Base-by-base conservation (phyloP, 2,113 vertebrate species). In the Stegastes partitus region DNA sequence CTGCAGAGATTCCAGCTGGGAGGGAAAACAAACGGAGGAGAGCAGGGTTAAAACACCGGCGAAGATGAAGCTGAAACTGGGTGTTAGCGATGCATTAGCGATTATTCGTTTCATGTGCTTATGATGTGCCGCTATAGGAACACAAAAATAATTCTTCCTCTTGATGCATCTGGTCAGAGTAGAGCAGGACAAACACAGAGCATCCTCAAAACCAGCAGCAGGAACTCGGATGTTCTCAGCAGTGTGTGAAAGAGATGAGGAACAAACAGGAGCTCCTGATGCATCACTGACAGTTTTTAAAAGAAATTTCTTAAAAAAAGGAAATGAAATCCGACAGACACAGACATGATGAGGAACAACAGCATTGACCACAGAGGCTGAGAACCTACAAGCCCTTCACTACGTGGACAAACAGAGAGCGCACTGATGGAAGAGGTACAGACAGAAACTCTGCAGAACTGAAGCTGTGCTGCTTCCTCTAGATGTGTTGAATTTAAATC, bases 1-100 rank as follows among this genome's bases (percentile, higher is more conserved):
- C 84, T 95, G 94, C 74, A 95, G 79, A 2, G 88, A 92, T 22
- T 91, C 92, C 72, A 95, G 72, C 94, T 95, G 85, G 42, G 37
- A 44, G 18, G 8, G 23, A 19, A 39, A 28, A 58, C 11, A 42
- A 23, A 26, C 28, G 7, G 45, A 47, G 18, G 45, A 3, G 18
- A 49, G 47, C 7, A 9, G n/a, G 19, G 31, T 34, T 54, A 42
- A 42, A 42, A 42, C 39, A 42, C 11, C 39, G 15, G 39, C 14
- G 14, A 12, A 42, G 39, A 12, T 42, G 8, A 42, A 42, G 12
- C 12, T 42, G 23, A 11, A 25, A 16, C 23, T 44, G 49, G 54
- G 21, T 18, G 12, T 49, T 49, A 8, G 0, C 47, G n/a, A 9
- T 9, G n/a, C 47, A 49, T 4, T 49, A 6, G 44, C 7, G 0